Base-by-base conservation (phyloP, 2,113 vertebrate genomes). In the Rhadina sibilatrix region DNA sequence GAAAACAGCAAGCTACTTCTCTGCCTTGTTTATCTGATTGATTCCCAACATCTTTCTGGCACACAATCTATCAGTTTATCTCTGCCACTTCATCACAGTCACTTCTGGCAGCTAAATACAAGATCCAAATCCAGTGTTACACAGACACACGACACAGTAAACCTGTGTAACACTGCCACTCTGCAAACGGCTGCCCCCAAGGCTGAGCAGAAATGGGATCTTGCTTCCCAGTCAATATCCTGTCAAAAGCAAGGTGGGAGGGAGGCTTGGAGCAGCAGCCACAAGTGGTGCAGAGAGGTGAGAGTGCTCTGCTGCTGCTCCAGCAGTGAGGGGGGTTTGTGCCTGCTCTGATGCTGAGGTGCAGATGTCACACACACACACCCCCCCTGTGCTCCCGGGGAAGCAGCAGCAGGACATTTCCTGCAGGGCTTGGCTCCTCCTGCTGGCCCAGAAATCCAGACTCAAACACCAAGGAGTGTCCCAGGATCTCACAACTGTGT, bases 1-100 rank as follows among this genome's bases (percentile, higher is more conserved):
- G 95, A 97, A 97, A 98, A 98, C 98, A 98, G 97, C 97, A 97
- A 97, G 97, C 97, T 97, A 97, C 97, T 97, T 97, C 96, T 95
- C 94, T 97, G 96, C 97, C 97, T 97, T 96, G 97, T 97, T 98
- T 98, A 98, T 98, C 98, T 98, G 98, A 98, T 98, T 98, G 96
- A 98, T 98, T 98, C 98, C 97, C 97, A 98, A 97, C 98, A 98
- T 98, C 98, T 98, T 97, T 97, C 98, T 97, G 98, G 98, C 98
- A 98, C 98, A 97, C 98, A 98, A 98, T 99, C 98, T 98, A 98
- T 98, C 98, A 98, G 98, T 98, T 98, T 98, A 98, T 98, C 98
- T 98, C 98, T 94, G 94, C 98, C 98, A 98, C 98, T 98, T 98
- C 98, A 98, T 99, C 98, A 99, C 98, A 98, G 98, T 98, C 98